A percentile compares a stretch with the other conserved stretches of the same genome.
These are phyloP conservation scores for Larimichthys crocea DNA, from an alignment of 2,113 vertebrate genomes.

Conservation along the genomic window DNA sequence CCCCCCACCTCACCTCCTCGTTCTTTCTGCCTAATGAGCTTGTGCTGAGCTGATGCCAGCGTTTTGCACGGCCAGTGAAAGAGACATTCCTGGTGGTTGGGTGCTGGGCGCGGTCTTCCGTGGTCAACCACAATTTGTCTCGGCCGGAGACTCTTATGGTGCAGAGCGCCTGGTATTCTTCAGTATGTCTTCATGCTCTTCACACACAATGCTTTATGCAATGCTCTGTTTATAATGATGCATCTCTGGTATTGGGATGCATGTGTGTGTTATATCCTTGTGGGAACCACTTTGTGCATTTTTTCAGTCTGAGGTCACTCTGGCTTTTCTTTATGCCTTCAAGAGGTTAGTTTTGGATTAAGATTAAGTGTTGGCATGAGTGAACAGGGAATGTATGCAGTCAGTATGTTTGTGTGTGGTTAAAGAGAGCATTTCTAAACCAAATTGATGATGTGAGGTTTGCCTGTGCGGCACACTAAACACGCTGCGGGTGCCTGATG, in stretches of 20 bases:
- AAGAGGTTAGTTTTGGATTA: slow-evolving; percentile 36
- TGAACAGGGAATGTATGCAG: slow-evolving; percentile 26
- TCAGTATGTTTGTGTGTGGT: slow-evolving; percentile 27
- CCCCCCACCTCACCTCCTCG: slow-evolving; percentile 23
- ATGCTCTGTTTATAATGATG: slow-evolving; percentile 59
- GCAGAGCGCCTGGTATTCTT: slow-evolving; percentile 65
- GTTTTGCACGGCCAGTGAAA: slow-evolving; percentile 57
- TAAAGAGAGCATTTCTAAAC: slow-evolving; percentile 63
- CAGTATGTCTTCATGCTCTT: slow-evolving; percentile 47
- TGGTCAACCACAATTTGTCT: slow-evolving; percentile 71
- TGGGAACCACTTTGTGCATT: slow-evolving; percentile 60
- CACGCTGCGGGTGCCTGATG: slow-evolving; percentile 43
- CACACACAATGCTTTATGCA: slow-evolving; percentile 53
- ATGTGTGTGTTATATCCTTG: slow-evolving; percentile 33
- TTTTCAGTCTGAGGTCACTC: slow-evolving; percentile 65
- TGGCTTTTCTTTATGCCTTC: slow-evolving; percentile 28
- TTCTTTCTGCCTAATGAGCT: slow-evolving; percentile 51
- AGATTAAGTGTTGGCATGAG: slow-evolving; percentile 41
- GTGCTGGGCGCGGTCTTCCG: slow-evolving; percentile 63
- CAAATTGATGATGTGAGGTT: slow-evolving; percentile 68
- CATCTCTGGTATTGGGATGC: slow-evolving; percentile 48
- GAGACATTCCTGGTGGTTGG: slow-evolving; percentile 66
- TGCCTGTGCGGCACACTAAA: slow-evolving; percentile 44
- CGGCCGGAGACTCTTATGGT: slow-evolving; percentile 54
- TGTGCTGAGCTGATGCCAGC: slow-evolving; percentile 60